Evolutionary conservation across 2,888 invertebrate species (phyloP), one percentile per base, ranked within the genome.

Genomic region (Aphidius colemani): DNA sequence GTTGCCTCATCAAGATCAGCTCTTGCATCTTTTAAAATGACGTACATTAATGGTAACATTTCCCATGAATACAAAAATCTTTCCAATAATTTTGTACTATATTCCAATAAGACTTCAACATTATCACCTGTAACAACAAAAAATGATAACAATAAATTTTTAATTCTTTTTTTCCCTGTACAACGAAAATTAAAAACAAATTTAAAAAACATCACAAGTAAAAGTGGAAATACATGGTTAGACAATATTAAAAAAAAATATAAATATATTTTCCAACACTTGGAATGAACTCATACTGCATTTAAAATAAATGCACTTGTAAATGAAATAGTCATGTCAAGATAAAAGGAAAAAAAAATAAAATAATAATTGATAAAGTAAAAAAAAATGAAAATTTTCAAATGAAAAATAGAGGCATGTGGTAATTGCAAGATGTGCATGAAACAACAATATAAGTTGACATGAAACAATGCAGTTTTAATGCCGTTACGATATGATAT

Each of bases 41-140:
- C 89, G 82, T 91, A 90, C 85, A 92, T 89, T 48, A 92, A 82
- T 18, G 92, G 90, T 88, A 92, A 88, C 88, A 91, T 89, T 80
- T 91, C 90, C 89, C 90, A 91, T 6, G 91, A 89, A 81, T 91
- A 91, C 43, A 65, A 68, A 84, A 91, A 92, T 83, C 88, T 65
- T 40, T 72, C 63, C 48, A 78, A 63, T 7, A 76, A 66, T 78
- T 89, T 90, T 74, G 90, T 88, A 78, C 91, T 91, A 82, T 89
- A 89, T 75, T 91, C 90, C 77, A 92, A 84, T 74, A 89, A 82
- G 61, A 88, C 81, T 76, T 88, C 87, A 63, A 83, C 78, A 67
- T 81, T 82, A 75, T 84, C 84, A 70, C 78, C 85, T 85, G 78
- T 7, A 83, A 83, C 45, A 51, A 65, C 66, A 71, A 70, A 66